These are phyloP conservation scores for Brevimyrus niger DNA, from an alignment of 2,113 vertebrate species.

Conservation along the genomic window DNA sequence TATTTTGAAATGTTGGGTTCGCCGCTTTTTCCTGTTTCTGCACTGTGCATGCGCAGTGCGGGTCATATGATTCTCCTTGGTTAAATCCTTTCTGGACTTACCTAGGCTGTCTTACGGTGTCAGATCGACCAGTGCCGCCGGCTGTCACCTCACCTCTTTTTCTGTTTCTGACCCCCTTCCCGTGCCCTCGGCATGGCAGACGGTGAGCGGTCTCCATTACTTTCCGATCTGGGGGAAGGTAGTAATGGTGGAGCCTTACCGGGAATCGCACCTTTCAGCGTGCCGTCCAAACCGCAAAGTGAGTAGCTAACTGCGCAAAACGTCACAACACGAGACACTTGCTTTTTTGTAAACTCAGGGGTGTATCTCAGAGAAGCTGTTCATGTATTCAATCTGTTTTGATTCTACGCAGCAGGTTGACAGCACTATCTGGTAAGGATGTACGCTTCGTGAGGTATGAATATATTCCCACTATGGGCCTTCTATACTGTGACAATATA, in stretches of 20 bases:
- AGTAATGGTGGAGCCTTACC: conserved; percentile 55
- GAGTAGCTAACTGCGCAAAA: conserved; percentile 42
- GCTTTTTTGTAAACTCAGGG: not conserved
- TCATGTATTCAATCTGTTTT: not conserved
- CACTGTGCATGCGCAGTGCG: conserved; percentile 6
- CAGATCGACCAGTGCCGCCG: not conserved
- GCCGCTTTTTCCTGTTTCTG: conserved; percentile 24
- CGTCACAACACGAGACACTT: not conserved
- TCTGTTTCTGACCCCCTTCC: conserved; percentile 16
- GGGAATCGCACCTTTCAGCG: conserved; percentile 49
- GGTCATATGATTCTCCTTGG: conserved; percentile 26
- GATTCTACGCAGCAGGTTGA: not conserved
- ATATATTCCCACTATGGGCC: not conserved
- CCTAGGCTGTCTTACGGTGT: not conserved
- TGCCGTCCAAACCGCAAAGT: conserved; percentile 62
- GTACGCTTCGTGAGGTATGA: not conserved
- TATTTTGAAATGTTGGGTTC: conserved; percentile 8
- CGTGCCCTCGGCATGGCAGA: conserved; percentile 66
- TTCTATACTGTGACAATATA: not conserved
- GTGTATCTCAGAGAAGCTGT: not conserved
- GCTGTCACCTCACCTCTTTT: not conserved
- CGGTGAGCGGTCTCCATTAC: conserved; percentile 68
- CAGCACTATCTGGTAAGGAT: not conserved
- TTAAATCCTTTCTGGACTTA: not conserved
- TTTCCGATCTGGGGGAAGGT: conserved; percentile 64